A percentile compares a stretch with the other conserved stretches of the same genome.
Conservation (phyloP, 2,797 vertebrate genomes). For the Poeciliopsis presidionis region DNA sequence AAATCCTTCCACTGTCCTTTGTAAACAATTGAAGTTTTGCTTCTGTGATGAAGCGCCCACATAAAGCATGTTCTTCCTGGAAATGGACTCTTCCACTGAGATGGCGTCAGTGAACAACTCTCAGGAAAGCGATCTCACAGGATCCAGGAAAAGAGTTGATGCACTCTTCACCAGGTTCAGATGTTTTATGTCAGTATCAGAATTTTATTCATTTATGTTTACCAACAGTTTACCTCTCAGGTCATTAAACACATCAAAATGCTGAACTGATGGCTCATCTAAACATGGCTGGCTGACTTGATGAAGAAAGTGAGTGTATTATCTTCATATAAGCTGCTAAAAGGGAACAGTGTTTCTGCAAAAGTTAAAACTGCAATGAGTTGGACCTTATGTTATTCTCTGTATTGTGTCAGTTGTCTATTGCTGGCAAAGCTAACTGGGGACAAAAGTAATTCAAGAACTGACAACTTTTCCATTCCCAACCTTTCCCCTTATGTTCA, state of each 20-base stretch:
- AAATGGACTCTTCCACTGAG: background rate
- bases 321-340: no score
- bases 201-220: background rate
- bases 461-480: background rate
- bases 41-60: background rate
- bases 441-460: background rate
- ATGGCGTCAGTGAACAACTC: background rate
- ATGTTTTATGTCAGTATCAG: background rate
- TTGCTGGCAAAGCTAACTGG: background rate
- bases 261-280: no score
- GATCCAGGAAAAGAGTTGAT: background rate
- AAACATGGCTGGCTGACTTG: no score
- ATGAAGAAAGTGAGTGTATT: no score
- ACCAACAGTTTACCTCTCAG: background rate
- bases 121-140: background rate
- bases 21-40: background rate
- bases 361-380: background rate
- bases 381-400: background rate
- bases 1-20: background rate
- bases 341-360: background rate
- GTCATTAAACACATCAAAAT: no score
- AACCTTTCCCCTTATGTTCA: background rate
- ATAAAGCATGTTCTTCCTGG: background rate
- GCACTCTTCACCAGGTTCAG: background rate
- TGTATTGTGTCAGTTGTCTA: background rate